Conservation (phyloP, 2,797 vertebrate species). For the Enteromius trimaculatus region DNA sequence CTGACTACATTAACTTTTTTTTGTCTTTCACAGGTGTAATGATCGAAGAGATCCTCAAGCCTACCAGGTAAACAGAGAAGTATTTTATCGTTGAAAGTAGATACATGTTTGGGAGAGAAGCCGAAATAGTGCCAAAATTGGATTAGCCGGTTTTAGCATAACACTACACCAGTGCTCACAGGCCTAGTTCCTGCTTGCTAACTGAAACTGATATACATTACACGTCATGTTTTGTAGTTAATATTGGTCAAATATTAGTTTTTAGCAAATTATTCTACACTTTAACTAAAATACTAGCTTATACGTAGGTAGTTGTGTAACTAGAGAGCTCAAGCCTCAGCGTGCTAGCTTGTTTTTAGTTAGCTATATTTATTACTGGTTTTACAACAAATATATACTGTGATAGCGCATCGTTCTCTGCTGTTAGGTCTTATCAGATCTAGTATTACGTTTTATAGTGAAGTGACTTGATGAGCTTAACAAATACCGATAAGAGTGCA, state of each 20-base stretch:
- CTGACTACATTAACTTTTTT: constrained; percentile 36
- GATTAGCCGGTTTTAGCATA: constrained; percentile 45
- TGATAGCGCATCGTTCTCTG: background rate
- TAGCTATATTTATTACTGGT: background rate
- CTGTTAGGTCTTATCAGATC: background rate
- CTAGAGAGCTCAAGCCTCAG: background rate
- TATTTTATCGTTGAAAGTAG: background rate
- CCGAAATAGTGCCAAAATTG: background rate
- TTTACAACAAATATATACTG: background rate
- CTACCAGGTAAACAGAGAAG: constrained; percentile 86
- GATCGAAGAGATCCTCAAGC: constrained; percentile 98
- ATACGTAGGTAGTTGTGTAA: background rate
- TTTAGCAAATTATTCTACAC: background rate
- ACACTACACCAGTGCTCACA: constrained; percentile 22
- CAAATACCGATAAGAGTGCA: background rate
- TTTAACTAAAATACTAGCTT: background rate
- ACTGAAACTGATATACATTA: background rate
- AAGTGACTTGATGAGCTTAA: background rate
- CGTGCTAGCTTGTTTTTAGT: constrained; percentile 10
- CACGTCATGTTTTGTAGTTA: background rate
- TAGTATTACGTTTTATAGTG: background rate
- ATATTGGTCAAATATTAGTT: background rate
- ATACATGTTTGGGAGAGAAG: background rate
- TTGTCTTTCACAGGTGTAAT: constrained; percentile 87
- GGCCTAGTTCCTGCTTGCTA: constrained; percentile 48